Percentiles rank a stretch among this genome's conserved stretches.
Conservation (phyloP, 1,140 invertebrate species). For the Dendroctonus ponderosae region DNA sequence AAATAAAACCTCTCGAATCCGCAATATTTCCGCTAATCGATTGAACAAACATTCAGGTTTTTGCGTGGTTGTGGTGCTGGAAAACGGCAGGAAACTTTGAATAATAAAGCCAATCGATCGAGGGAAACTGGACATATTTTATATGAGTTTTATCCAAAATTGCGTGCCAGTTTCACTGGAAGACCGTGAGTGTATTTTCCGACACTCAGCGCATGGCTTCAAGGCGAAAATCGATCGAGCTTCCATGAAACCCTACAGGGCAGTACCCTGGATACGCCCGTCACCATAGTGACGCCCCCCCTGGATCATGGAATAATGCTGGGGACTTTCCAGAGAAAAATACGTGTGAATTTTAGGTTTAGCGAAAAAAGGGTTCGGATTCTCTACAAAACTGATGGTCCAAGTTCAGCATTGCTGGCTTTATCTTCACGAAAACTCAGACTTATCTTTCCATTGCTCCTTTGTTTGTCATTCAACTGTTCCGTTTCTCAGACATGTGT, state of each 20-base stretch:
- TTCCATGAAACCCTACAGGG: neutral
- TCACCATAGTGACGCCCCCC: constrained; percentile 1
- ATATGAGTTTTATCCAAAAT: neutral
- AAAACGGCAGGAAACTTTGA: too few relatives aligned
- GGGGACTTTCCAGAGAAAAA: too few relatives aligned
- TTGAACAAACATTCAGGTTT: too few relatives aligned
- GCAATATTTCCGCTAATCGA: too few relatives aligned
- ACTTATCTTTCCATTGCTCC: constrained; percentile 9
- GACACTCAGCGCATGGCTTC: constrained; percentile 10
- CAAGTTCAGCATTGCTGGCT: neutral
- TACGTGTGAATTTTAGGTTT: too few relatives aligned
- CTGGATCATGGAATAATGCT: too few relatives aligned
- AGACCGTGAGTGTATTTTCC: neutral
- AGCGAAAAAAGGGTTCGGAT: too few relatives aligned
- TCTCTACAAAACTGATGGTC: too few relatives aligned
- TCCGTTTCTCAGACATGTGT: constrained; percentile 13
- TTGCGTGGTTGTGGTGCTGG: too few relatives aligned
- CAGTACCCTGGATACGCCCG: constrained; percentile 9
- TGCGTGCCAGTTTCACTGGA: neutral
- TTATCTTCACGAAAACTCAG: constrained; percentile 16
- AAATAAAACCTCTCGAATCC: too few relatives aligned
- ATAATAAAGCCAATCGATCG: too few relatives aligned
- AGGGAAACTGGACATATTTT: too few relatives aligned
- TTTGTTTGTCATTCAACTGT: constrained; percentile 11
- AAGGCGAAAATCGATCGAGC: constrained; percentile 16